Evolutionary conservation across 2,888 invertebrate species (phyloP), one percentile per base, ranked within the genome.

Genomic region (Dusona sp.): DNA sequence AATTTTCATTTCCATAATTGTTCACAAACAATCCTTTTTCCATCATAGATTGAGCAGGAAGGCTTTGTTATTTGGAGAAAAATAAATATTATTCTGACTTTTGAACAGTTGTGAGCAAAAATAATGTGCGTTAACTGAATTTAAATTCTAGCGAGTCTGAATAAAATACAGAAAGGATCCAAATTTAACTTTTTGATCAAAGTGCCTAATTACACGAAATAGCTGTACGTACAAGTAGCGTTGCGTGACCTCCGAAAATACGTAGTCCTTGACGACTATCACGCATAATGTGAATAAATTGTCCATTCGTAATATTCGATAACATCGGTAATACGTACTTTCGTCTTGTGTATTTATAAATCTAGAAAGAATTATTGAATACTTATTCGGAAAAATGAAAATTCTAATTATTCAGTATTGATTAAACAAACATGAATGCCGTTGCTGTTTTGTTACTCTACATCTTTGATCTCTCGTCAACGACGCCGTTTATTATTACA

Each of bases 221-320:
- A 57, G 25, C 3, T 57, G 11, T 6, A 57, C 57, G 25, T 11
- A 25, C n/a, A n/a, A 57, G 36, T 36, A 16, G 13, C 22, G 22
- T 84, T 33, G 79, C 84, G 79, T 80, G 84, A 70, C 68, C 25
- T 3, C 45, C 13, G 19, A 29, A 8, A 29, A 67, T 61, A 61
- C 45, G 57, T 22, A 68, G 42, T 68, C 51, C 45, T 67, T 22
- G n/a, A 57, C 33, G 45, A 45, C 57, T 29, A 79, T 80, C 80
- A 77, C 70, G 80, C 70, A 33, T 29, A 70, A 65, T 19, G 33
- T 70, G 54, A 70, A 80, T 75, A 77, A 65, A 75, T 72, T 42
- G 33, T 65, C 16, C 13, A 75, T 84, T 33, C 25, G 11, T 75
- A 33, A 57, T 33, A 79, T 51, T n/a, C 16, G 38, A 74, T 25